phyloP scores from a whole-genome alignment of 2,888 invertebrate species.

The Folsomia candida region DNA sequence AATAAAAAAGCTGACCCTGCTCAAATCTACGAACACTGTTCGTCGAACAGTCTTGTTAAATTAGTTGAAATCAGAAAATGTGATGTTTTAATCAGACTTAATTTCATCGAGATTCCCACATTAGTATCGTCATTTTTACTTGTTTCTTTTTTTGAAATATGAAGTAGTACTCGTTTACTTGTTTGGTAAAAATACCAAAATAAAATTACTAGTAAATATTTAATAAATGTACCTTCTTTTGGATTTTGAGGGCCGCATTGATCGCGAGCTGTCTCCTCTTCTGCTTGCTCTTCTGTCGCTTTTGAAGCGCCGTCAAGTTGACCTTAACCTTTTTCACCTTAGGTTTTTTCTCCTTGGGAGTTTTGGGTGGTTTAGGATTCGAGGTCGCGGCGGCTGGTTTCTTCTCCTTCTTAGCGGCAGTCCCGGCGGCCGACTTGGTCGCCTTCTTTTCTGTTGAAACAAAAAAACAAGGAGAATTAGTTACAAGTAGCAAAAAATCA shows the following conservation, averaged over 20 bases:
- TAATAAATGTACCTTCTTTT: slow-evolving; percentile 73
- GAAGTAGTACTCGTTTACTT: background rate
- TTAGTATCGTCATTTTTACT: slow-evolving; percentile 56
- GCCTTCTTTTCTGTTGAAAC: slow-evolving; percentile 30
- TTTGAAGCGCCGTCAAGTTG: slow-evolving; percentile 46
- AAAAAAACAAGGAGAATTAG: background rate
- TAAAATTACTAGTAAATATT: too few relatives aligned
- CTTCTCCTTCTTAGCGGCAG: slow-evolving; percentile 51
- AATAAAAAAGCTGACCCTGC: too few relatives aligned
- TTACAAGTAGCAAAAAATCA: background rate
- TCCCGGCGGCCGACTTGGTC: slow-evolving; percentile 58
- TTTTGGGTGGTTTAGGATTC: slow-evolving; percentile 56
- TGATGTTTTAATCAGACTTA: slow-evolving; percentile 40
- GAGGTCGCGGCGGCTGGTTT: slow-evolving; percentile 60
- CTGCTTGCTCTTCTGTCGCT: slow-evolving; percentile 44
- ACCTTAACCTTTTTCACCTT: slow-evolving; percentile 57
- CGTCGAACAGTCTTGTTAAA: too few relatives aligned
- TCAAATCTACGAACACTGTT: too few relatives aligned
- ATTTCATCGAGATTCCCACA: slow-evolving; percentile 65
- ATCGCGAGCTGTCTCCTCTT: slow-evolving; percentile 57
- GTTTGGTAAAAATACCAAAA: too few relatives aligned
- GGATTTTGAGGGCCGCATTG: slow-evolving; percentile 77
- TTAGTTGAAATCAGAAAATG: slow-evolving; percentile 19
- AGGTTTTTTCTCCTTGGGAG: slow-evolving; percentile 56
- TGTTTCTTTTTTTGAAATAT: slow-evolving; percentile 13